Evolutionary conservation across 2,797 vertebrate species (phyloP).

Genomic region (Pseudotriccus pelzelni): DNA sequence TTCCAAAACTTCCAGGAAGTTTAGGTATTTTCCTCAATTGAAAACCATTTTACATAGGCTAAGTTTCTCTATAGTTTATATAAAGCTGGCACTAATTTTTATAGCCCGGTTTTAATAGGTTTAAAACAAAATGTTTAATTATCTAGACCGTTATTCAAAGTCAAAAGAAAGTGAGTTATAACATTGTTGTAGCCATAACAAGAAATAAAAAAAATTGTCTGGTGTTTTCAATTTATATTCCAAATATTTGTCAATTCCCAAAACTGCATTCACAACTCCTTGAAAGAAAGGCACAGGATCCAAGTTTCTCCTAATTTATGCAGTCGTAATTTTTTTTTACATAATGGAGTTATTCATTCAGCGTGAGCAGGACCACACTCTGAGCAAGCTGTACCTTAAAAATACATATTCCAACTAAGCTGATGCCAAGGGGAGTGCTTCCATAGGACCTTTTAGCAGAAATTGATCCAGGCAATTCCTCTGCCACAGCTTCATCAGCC

Average conservation of each 20-base stretch:
- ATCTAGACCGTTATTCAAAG: not conserved
- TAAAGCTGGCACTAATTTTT: not conserved
- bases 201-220: not conserved
- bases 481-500: not conserved
- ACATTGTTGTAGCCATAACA: not conserved
- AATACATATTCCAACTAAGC: not conserved
- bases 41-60: not conserved
- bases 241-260: not conserved
- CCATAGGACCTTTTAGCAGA: not conserved
- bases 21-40: not conserved
- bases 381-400: not conserved
- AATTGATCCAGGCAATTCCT: not conserved
- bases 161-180: not conserved
- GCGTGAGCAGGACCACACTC: not conserved
- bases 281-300: not conserved
- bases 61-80: not conserved
- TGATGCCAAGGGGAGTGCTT: not conserved
- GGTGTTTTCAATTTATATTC: not conserved
- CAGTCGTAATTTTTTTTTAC: not conserved
- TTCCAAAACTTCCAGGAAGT: not conserved
- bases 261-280: not conserved
- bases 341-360: not conserved
- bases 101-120: not conserved
- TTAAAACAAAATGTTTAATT: not conserved
- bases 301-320: slow-evolving; percentile 6